Evolutionary conservation across 1,140 invertebrate genomes (phyloP), one percentile per base, ranked within the genome.

Genomic region (Zaprionus lachaisei): DNA sequence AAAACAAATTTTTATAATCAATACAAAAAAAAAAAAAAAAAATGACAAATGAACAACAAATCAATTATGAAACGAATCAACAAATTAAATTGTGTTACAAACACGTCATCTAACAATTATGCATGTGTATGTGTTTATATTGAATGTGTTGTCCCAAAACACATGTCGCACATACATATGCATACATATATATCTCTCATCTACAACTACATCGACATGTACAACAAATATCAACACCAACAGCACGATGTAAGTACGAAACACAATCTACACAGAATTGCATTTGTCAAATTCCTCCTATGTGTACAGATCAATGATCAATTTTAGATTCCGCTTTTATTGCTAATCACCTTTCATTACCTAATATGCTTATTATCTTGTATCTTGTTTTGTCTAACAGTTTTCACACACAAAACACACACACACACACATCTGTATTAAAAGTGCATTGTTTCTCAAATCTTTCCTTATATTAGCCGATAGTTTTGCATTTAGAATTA

Each of bases 171-270:
- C 60, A 72, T 68, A 60, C 69, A 64, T 73, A 67, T 57, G 61
- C 55, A 74, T 70, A 61, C 69, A 70, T 73, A 55, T 65, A 67
- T 68, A 58, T 70, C 64, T 68, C 67, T 70, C 68, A 72, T 69
- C 78, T 75, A 77, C 73, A 89, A 83, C 64, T 77, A 89, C 76
- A 81, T 79, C 67, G 80, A 91, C 80, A 86, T 87, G 84, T 80
- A 87, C 79, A 91, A 79, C 87, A 80, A 91, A 87, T 68, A 68
- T 73, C 83, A 89, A 86, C 76, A 87, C 90, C 91, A 91, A 84
- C 91, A 92, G 91, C 91, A 92, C 91, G 91, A 92, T 92, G 91
- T 92, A 92, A 92, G 91, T 92, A 92, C 89, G 78, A 92, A 91
- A 90, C 87, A 91, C 87, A 67, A 83, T 83, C 72, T 86, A 91